These are phyloP conservation scores for Pyrocephalus nanus DNA, from an alignment of 2,797 vertebrate species.

Conservation along the genomic window DNA sequence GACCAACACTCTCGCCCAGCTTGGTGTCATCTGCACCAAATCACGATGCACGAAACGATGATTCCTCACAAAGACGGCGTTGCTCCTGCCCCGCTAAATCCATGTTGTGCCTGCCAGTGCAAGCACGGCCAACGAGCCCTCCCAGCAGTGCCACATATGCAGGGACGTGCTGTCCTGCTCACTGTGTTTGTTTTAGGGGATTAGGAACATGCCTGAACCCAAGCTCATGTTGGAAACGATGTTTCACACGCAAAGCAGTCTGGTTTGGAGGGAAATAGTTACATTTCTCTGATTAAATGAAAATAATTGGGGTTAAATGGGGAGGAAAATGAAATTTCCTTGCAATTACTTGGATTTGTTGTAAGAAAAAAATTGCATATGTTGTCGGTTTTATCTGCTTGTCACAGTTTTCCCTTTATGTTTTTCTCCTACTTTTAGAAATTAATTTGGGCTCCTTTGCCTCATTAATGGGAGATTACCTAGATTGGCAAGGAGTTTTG, in stretches of 20 bases:
- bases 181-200: not conserved
- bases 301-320: slow-evolving; percentile 51
- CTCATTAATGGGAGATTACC: slow-evolving; percentile 48
- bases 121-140: not conserved
- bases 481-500: not conserved
- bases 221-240: not conserved
- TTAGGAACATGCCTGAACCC: slow-evolving; percentile 1
- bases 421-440: not conserved
- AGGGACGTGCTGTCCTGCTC: not conserved
- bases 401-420: not conserved
- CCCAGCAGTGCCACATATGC: not conserved
- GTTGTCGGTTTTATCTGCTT: slow-evolving; percentile 41
- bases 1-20: not conserved
- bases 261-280: slow-evolving; percentile 17
- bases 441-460: not conserved
- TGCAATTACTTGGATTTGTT: slow-evolving; percentile 48
- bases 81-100: not conserved
- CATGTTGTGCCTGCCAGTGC: not conserved
- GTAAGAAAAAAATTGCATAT: slow-evolving; percentile 5
- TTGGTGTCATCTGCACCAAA: not conserved
- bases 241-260: not conserved
- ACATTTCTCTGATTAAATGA: slow-evolving; percentile 27
- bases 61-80: not conserved
- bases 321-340: slow-evolving; percentile 48
- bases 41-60: not conserved